Evolutionary conservation across 1,140 invertebrate species (phyloP), one percentile per base, ranked within the genome.

Genomic region (Philopotamus ludificatus): DNA sequence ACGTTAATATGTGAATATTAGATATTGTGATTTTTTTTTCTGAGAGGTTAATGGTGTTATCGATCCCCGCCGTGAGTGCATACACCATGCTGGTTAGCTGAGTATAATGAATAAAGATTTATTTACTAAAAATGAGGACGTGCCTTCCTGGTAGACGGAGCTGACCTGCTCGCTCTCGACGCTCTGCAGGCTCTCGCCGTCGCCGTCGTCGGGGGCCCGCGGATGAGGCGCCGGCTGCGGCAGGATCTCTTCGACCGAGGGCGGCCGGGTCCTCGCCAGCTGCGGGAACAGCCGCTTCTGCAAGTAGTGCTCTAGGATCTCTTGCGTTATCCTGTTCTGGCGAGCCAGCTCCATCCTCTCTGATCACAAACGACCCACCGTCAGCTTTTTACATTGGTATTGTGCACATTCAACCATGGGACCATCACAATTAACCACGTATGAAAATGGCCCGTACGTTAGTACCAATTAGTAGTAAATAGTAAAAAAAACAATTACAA

Each of bases 241-340:
- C 18, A 86, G 72, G 57, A 87, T 87, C 60, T 86, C 85, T 21
- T 79, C 79, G 18, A 86, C 78, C 3, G 83, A 84, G 1, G 85
- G 85, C 7, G 83, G 77, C 64, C 77, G 81, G 3, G 78, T 78
- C 68, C 75, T 80, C 12, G 75, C 74, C 21, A 76, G 71, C 66
- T 82, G 74, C 8, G 81, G 82, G 72, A 82, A 84, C 22, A 88
- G 71, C 20, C 84, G 83, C 70, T 84, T 82, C 74, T 88, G 86
- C 54, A 89, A 79, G 72, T 83, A 89, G 65, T 86, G 86, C 72
- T 87, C 84, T 57, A 89, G 80, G 66, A 89, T 88, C 77, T 87
- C 85, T 73, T 86, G 81, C 16, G 87, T 89, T 73, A 88, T 88
- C 74, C 82, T 81, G 78, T 89, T 89, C 81, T 89, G 86, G 45